These are phyloP conservation scores for Cryptocephalus moraei DNA, from an alignment of 2,888 invertebrate species.

Conservation along the genomic window DNA sequence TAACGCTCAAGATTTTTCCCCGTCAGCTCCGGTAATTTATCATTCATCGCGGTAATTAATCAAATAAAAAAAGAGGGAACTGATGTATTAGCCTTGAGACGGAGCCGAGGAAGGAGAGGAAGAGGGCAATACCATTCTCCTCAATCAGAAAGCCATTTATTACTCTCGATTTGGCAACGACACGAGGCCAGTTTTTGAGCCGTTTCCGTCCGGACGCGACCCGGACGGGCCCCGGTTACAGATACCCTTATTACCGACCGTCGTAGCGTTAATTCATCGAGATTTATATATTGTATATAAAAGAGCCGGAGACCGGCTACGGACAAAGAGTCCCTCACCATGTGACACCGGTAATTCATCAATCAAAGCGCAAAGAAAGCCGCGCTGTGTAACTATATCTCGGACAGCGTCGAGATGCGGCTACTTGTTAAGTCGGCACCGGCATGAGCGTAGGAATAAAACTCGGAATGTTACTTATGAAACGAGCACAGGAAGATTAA, in stretches of 20 bases:
- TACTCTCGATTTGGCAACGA: constrained; percentile 27
- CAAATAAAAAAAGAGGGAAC: no score
- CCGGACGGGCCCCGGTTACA: constrained; percentile 25
- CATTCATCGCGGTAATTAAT: no score
- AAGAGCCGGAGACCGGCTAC: constrained; percentile 9
- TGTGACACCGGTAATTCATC: constrained; percentile 30
- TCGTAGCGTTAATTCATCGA: constrained; percentile 22
- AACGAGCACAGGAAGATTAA: no score
- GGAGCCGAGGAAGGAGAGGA: no score
- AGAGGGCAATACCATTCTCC: constrained; percentile 3
- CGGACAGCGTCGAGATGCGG: neutral
- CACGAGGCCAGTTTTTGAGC: constrained; percentile 26
- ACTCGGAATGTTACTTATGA: no score
- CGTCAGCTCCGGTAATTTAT: no score
- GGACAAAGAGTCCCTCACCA: constrained; percentile 21
- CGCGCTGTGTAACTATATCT: constrained; percentile 10
- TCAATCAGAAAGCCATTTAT: constrained; percentile 9
- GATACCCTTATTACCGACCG: constrained; percentile 26
- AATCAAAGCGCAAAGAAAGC: constrained; percentile 29
- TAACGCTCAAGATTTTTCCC: no score
- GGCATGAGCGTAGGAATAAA: no score
- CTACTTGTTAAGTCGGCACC: neutral
- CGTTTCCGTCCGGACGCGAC: constrained; percentile 24
- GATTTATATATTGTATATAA: constrained; percentile 14
- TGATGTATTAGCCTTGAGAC: no score